These are phyloP conservation scores for Thalassophryne amazonica DNA, from an alignment of 2,797 vertebrate genomes.

Conservation along the genomic window DNA sequence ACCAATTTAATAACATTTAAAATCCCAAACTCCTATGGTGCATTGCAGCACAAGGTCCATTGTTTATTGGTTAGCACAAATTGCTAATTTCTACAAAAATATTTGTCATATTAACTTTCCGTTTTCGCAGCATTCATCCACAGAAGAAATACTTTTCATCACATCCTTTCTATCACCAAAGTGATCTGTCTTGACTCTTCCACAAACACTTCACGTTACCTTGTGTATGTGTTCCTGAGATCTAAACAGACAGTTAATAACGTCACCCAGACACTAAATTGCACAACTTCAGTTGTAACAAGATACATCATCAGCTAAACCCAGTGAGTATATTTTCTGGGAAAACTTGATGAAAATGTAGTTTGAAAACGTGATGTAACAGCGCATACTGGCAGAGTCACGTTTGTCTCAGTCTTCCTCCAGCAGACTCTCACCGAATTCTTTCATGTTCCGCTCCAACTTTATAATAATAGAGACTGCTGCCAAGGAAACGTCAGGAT, in stretches of 20 bases:
- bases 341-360: background rate
- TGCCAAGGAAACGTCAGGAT: constrained; percentile 28
- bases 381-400: constrained; percentile 16
- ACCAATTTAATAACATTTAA: too few species aligned
- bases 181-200: background rate
- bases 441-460: background rate
- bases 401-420: constrained; percentile 1
- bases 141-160: constrained; percentile 22
- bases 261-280: constrained; percentile 1
- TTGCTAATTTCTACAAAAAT: too few species aligned
- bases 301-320: constrained; percentile 5
- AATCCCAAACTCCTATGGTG: too few species aligned
- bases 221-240: background rate
- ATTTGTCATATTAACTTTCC: too few species aligned
- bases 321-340: background rate
- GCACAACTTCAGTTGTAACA: background rate
- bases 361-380: constrained; percentile 27
- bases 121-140: constrained; percentile 15
- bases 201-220: background rate
- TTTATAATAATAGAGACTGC: constrained; percentile 33
- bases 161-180: constrained; percentile 42
- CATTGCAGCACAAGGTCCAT: too few species aligned
- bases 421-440: background rate
- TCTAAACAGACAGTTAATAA: constrained; percentile 6
- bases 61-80: too few species aligned